Evolutionary conservation across 2,888 invertebrate genomes (phyloP).

Genomic region (Phortica okadai): DNA sequence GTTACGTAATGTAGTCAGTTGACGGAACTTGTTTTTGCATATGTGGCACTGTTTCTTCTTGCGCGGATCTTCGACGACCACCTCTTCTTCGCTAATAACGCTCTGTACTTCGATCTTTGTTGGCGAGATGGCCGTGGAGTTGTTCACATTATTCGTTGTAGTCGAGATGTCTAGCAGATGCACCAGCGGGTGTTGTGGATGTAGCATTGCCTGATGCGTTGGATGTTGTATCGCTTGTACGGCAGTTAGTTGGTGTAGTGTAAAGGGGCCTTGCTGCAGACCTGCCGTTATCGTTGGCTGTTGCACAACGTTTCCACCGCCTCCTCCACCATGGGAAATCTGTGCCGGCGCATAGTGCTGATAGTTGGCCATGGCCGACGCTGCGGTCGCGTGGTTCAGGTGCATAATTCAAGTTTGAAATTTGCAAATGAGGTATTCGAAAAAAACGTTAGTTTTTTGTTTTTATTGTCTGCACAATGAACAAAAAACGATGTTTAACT

Average conservation of each 20-base stretch:
- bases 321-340: constrained; percentile 58
- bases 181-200: constrained; percentile 72
- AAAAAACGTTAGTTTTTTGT: constrained; percentile 48
- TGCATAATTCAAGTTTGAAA: constrained; percentile 57
- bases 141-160: constrained; percentile 66
- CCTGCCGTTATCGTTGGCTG: constrained; percentile 68
- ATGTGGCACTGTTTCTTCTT: constrained; percentile 74
- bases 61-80: constrained; percentile 71
- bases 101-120: constrained; percentile 71
- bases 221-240: constrained; percentile 74
- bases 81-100: constrained; percentile 66
- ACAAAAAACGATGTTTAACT: constrained; percentile 30
- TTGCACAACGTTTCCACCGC: constrained; percentile 56
- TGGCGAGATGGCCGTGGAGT: constrained; percentile 69
- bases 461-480: constrained; percentile 60
- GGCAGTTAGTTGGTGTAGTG: constrained; percentile 70
- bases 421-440: constrained; percentile 68
- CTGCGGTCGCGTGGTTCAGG: constrained; percentile 72
- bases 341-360: constrained; percentile 73
- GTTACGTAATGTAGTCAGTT: constrained; percentile 72
- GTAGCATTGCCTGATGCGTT: constrained; percentile 73
- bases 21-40: constrained; percentile 73
- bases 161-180: constrained; percentile 72
- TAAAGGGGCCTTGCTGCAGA: constrained; percentile 69
- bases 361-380: constrained; percentile 72